Percentiles rank a stretch among this genome's conserved stretches.
These are phyloP conservation scores for Radopholus similis DNA, from an alignment of 1,140 invertebrate genomes.

Conservation along the genomic window DNA sequence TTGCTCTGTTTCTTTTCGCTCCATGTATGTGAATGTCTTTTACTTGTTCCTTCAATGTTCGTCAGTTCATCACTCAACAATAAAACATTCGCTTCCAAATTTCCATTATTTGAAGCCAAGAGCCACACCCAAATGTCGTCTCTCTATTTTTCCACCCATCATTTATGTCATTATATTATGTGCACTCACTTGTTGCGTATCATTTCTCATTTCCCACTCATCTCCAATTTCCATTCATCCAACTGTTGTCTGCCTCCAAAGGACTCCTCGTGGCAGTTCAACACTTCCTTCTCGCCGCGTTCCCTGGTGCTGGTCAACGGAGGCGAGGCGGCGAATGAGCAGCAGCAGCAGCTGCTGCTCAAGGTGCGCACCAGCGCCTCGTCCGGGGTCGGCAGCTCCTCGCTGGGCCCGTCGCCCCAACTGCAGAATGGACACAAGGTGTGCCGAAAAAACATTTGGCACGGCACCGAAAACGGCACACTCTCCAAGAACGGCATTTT, in stretches of 20 bases:
- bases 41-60: too few relatives aligned
- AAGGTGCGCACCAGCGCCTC: slow-evolving; percentile 47
- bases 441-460: neutral
- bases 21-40: too few relatives aligned
- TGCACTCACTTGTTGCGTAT: neutral
- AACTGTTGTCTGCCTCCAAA: neutral
- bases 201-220: neutral
- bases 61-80: too few relatives aligned
- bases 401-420: neutral
- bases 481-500: too few relatives aligned
- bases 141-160: too few relatives aligned
- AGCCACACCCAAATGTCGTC: too few relatives aligned
- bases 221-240: slow-evolving; percentile 8
- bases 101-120: too few relatives aligned
- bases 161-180: too few relatives aligned
- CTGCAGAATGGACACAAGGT: neutral
- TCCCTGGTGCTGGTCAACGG: slow-evolving; percentile 54
- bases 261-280: slow-evolving; percentile 56
- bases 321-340: neutral
- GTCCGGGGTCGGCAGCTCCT: neutral
- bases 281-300: slow-evolving; percentile 37
- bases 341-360: slow-evolving; percentile 20
- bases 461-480: neutral
- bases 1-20: too few relatives aligned
- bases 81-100: too few relatives aligned